Evolutionary conservation across 2,113 vertebrate species (phyloP), one percentile per base, ranked within the genome.

Genomic region (Neogobius melanostomus): DNA sequence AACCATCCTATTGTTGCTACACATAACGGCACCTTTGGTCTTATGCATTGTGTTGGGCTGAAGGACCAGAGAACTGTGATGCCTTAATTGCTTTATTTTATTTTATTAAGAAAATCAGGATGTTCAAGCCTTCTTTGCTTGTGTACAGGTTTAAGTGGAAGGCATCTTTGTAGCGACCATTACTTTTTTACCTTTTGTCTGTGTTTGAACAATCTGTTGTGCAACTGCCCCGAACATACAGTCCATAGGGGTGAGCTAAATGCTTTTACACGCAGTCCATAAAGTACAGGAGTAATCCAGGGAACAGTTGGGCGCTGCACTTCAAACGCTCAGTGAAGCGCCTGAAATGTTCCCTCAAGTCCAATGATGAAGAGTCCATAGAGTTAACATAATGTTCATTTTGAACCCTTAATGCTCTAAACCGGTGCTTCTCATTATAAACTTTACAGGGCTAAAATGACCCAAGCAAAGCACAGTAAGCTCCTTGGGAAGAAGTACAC

Each of bases 281-380:
- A 28, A 72, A 72, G 45, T 12, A 21, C 51, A 15, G 16, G 49
- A 21, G 59, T 46, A 59, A 59, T 14, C 62, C 21, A 9, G 42
- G 42, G 36, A 61, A 44, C 59, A 61, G 59, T 61, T 44, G 14
- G 36, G 59, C 8, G 42, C 59, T 8, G 8, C 59, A 45, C 46
- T 66, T 51, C 12, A 60, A 28, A 66, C 47, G 21, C 36, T 51
- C n/a, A 12, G 47, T 66, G 16, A 52, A 48, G 45, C 28, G 42
- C 5, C 47, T 61, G 36, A 73, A 52, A 28, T n/a, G 54, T 73
- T 21, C 48, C 48, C 48, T n/a, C n/a, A 59, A 73, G 47, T 16
- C 64, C 36, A 43, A 50, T 51, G 1, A 15, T 43, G 45, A 62
- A 50, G 7, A 16, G 54, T 46, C n/a, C 48, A 10, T 10, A 42